A percentile compares a stretch with the other conserved stretches of the same genome.
These are phyloP conservation scores for Ypsolopha sequella DNA, from an alignment of 2,888 invertebrate species.

Conservation along the genomic window DNA sequence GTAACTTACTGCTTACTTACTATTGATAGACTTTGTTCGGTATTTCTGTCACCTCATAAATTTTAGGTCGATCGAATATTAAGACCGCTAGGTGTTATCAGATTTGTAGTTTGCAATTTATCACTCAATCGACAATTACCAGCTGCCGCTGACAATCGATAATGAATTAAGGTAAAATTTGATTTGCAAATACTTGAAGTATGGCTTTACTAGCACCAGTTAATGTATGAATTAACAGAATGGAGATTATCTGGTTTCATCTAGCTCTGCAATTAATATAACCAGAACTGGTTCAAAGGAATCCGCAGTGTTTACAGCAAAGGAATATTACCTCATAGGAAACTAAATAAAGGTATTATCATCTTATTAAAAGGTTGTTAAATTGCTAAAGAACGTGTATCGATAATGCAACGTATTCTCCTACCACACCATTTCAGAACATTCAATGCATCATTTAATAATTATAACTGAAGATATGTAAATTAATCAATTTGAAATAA, in stretches of 20 bases:
- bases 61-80: not conserved
- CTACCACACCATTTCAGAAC: too few species aligned
- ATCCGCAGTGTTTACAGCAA: conserved; percentile 17
- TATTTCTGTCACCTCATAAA: not conserved
- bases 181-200: conserved; percentile 40
- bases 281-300: conserved; percentile 29
- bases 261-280: conserved; percentile 26
- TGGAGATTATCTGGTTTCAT: conserved; percentile 3
- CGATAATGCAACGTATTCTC: too few species aligned
- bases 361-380: not conserved
- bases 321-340: conserved; percentile 1
- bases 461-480: too few species aligned
- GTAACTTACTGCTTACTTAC: too few species aligned
- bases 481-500: too few species aligned
- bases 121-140: conserved; percentile 30
- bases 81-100: not conserved
- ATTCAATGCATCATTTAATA: too few species aligned
- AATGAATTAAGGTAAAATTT: conserved; percentile 34
- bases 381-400: too few species aligned
- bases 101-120: conserved; percentile 18
- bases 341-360: not conserved
- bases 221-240: not conserved
- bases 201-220: not conserved
- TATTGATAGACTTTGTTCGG: not conserved
- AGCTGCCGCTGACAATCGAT: conserved; percentile 39